phyloP scores from a whole-genome alignment of 1,140 invertebrate species.

The Drosophila pruinosa region DNA sequence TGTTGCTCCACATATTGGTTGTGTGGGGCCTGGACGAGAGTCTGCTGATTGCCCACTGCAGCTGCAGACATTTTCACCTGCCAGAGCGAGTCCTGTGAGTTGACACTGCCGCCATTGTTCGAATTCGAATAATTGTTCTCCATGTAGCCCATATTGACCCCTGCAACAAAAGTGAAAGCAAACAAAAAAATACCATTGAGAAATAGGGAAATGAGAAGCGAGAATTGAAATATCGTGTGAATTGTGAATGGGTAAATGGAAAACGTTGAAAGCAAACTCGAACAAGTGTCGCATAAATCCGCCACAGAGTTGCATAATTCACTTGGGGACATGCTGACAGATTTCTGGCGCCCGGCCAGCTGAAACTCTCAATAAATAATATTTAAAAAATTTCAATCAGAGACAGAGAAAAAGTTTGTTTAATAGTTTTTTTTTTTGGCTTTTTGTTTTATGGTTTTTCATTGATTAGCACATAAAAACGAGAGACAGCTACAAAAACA shows the following conservation, averaged over 20 bases:
- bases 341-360: constrained; percentile 61
- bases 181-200: constrained; percentile 2
- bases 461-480: constrained; percentile 73
- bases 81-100: constrained; percentile 97
- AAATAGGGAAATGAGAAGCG: constrained; percentile 18
- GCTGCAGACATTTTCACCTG: constrained; percentile 94
- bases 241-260: constrained; percentile 2
- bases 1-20: constrained; percentile 86
- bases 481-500: not conserved
- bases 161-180: constrained; percentile 78
- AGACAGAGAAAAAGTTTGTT: not conserved
- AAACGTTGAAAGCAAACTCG: constrained; percentile 1
- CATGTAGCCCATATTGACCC: constrained; percentile 94
- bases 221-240: not conserved
- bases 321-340: constrained; percentile 22
- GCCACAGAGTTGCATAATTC: constrained; percentile 12
- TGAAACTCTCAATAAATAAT: constrained; percentile 57
- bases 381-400: constrained; percentile 58
- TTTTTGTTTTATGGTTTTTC: constrained; percentile 38
- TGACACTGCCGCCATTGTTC: constrained; percentile 95
- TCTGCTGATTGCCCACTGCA: constrained; percentile 85
- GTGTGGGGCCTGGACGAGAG: constrained; percentile 83
- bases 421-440: not conserved
- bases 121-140: constrained; percentile 96
- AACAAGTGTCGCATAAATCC: constrained; percentile 45